Evolutionary conservation across 2,888 invertebrate genomes (phyloP), one percentile per base, ranked within the genome.

Genomic region (Leptopilina drosophilae): DNA sequence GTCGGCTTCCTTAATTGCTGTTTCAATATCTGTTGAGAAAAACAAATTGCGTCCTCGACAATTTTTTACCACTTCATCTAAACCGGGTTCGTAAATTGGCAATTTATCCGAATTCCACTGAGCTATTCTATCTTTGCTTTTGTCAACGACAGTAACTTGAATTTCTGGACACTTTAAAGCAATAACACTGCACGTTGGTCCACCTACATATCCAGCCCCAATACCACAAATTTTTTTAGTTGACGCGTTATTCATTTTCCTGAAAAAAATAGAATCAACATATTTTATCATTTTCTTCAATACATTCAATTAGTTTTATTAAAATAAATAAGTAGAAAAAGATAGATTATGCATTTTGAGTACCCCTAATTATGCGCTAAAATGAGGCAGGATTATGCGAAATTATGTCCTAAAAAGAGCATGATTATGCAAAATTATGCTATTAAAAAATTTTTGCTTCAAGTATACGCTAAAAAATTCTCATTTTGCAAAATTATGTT

Each of bases 41-140:
- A 98, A 98, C 5, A 99, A 93, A 92, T 99, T 99, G 84, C 93
- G 94, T 64, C 97, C 98, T 78, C 99, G 94, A 86, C 98, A 97
- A 88, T 95, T 93, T 85, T 94, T 94, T 0, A 99, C 99, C 0
- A 99, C 97, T 12, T 98, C 97, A 90, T 98, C 97, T 77, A 99
- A 93, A 0, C 97, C 97, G 1, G 99, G 99, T 96, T 99, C 99
- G 93, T 98, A 99, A 87, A 99, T 99, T 1, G 99, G 99, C 85
- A 99, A 93, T 91, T 97, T 97, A n/a, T 98, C 96, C 0, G 99
- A 99, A 92, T 99, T 99, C 99, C 99, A 99, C 91, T 98, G 98
- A 20, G 95, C 95, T 87, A 99, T 99, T 85, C 98, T 94, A 69
- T 97, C 96, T 67, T 94, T 94, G 91, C 97, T 98, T 90, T 97